Conservation (phyloP, 2,113 vertebrate genomes). For the Delphinus delphis region DNA sequence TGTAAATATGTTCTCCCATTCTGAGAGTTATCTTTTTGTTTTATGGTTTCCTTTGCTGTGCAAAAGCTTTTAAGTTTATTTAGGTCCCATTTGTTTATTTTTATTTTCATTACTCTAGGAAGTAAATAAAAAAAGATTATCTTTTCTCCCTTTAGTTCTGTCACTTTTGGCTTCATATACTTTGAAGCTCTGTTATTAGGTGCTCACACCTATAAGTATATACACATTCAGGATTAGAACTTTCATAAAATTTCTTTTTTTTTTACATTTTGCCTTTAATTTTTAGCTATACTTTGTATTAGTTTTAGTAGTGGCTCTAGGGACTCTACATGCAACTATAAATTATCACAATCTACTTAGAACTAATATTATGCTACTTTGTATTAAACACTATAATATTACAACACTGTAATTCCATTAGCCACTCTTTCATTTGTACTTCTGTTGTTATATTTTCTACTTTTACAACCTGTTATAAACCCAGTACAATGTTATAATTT, state of each 20-base stretch:
- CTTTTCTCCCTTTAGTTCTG: no score
- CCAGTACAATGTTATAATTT: background rate
- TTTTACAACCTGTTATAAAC: background rate
- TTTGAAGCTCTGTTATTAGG: no score
- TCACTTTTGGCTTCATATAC: no score
- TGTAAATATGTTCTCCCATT: no score
- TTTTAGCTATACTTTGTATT: background rate
- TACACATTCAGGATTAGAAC: background rate
- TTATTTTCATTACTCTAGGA: no score
- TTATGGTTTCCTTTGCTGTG: no score
- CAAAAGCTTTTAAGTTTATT: no score
- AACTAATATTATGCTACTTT: background rate
- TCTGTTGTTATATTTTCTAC: background rate
- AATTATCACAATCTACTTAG: background rate
- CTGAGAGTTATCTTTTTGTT: no score
- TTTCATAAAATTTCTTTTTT: background rate
- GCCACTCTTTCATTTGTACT: background rate
- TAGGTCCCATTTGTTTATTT: no score
- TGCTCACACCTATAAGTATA: background rate
- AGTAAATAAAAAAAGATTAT: no score
- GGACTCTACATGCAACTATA: background rate
- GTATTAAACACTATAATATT: background rate
- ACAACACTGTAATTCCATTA: background rate
- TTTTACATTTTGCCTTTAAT: background rate
- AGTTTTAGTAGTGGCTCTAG: background rate